Base-by-base conservation (phyloP, 1,140 invertebrate species). In the Wiebesia pumilae region DNA sequence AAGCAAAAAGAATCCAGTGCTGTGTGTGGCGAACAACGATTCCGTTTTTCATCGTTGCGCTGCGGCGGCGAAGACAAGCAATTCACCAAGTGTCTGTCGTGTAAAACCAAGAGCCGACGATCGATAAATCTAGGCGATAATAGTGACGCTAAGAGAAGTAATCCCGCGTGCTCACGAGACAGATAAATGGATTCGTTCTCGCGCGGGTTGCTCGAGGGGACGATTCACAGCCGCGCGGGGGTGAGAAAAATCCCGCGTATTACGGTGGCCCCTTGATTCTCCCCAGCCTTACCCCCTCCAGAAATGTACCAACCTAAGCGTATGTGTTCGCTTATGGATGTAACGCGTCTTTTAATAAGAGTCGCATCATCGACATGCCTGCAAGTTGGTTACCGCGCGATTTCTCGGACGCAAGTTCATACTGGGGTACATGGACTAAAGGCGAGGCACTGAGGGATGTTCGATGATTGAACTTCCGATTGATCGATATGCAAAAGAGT, bases 81-180 rank as follows among this genome's bases (percentile, higher is more conserved):
- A 84, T 79, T 58, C 86, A 84, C 58, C 82, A 84, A 86, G 69
- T 81, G 80, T 80, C 73, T 79, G 71, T 88, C 71, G 73, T 82
- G 80, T 82, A 43, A 43, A 67, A 77, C 43, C 80, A 58, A 58
- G 43, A 51, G 33, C 21, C 33, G 21, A 78, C 86, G 79, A 88
- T 88, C 86, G 84, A 86, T 88, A 83, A 84, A 88, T 84, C 83
- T 71, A 87, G 33, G 78, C 82, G 86, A 87, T 87, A 87, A 87
- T 87, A 83, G 86, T 83, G 86, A 87, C 79, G 86, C 83, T 83
- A 83, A 62, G 33, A 79, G 75, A 65, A 87, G 81, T 83, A 83
- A 83, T 83, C 86, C 81, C 75, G 86, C 75, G 75, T 30, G 75
- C 81, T 80, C 86, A 83, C 86, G 75, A 87, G 81, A 83, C 75